Evolutionary conservation across 92 coral and sea anemone genomes (phyloP), one percentile per base, ranked within the genome.

Genomic region (Zoanthus gigantus): DNA sequence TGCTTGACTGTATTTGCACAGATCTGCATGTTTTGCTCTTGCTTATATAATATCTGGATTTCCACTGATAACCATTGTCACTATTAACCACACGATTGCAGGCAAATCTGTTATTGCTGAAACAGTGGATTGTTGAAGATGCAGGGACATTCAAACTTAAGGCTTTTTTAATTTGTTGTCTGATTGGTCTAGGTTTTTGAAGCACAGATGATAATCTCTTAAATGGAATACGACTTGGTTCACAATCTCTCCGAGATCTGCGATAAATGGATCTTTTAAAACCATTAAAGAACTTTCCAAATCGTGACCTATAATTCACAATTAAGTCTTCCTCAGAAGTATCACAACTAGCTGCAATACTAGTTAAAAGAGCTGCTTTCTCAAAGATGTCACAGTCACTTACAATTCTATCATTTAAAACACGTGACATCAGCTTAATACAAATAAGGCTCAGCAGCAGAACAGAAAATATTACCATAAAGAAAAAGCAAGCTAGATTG

Each of bases 21-120:
- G 69, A 63, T 63, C 69, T 63, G 69, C 69, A 63, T 63, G 69
- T 63, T 63, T 63, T 63, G 69, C 69, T 63, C 69, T 63, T 63
- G 69, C 69, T 63, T 63, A 63, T 63, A 15, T 63, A n/a, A 63
- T 6, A 63, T 63, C 69, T 63, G 69, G 69, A 63, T 63, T 63
- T 63, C 69, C 69, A 63, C 69, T 63, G 69, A 63, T 63, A 63
- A 63, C 69, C 69, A 63, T 63, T 63, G 69, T 63, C 5, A 63
- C 69, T 63, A 63, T 63, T 63, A 63, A 63, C 69, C 69, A 63
- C 69, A 63, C 69, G 69, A 63, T 63, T 63, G n/a, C 0, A 63
- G 69, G 69, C 69, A 63, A 63, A 63, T 63, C 69, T 63, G 69
- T 63, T 63, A 63, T 63, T 63, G 69, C 69, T 63, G 69, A 63